Conservation (phyloP, 64 coral and sea anemone species). For the Montipora foliosa region DNA sequence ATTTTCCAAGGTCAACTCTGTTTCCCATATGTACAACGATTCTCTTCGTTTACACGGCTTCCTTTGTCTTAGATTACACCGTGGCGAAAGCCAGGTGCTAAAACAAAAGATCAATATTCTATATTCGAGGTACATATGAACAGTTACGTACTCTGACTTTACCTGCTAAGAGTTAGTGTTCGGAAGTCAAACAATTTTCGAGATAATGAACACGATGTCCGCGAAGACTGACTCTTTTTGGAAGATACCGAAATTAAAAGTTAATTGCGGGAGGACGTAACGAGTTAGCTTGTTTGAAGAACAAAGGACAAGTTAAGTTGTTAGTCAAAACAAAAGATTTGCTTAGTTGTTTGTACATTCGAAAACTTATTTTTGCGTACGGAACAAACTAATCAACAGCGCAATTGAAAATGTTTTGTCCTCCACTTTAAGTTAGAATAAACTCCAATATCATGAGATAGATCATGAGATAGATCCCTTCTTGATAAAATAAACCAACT, state of each 20-base stretch:
- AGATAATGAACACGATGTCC: background rate
- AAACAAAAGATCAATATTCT: background rate
- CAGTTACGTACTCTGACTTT: background rate
- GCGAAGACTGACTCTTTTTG: background rate
- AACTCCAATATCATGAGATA: background rate
- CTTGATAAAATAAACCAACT: background rate
- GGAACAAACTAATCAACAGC: background rate
- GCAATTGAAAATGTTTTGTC: background rate
- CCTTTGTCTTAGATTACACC: background rate
- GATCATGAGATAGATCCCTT: background rate
- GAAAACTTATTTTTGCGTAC: background rate
- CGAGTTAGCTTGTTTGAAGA: background rate
- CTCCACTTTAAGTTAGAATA: background rate
- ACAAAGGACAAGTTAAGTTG: background rate
- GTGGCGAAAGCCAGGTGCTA: background rate
- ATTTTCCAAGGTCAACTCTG: too few species aligned
- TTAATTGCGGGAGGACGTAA: background rate
- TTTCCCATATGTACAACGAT: background rate
- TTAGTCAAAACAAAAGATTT: conserved; percentile 1
- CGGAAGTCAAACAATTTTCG: background rate
- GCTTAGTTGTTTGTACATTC: background rate
- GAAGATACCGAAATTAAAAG: background rate
- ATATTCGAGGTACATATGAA: background rate
- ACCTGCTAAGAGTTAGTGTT: too few species aligned
- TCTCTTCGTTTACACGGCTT: background rate